phyloP scores from a whole-genome alignment of 2,888 invertebrate species.

The Microplitis manilae region DNA sequence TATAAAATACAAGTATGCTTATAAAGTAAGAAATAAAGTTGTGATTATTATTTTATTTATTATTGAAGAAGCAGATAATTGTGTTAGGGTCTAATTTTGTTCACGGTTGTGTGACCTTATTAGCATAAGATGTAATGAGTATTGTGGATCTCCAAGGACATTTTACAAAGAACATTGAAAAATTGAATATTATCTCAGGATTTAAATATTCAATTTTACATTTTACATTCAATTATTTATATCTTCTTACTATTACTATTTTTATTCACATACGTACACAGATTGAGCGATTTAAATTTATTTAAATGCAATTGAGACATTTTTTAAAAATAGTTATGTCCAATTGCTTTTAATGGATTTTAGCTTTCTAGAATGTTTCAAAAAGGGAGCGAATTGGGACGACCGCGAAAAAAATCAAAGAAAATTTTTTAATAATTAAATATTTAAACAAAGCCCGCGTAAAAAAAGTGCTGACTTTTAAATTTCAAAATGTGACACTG shows the following conservation, averaged over 20 bases:
- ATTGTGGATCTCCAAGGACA: slow-evolving; percentile 2
- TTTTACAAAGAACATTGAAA: slow-evolving; percentile 3
- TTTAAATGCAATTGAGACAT: neutral
- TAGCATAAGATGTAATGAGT: slow-evolving; percentile 1
- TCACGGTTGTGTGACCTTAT: slow-evolving; percentile 3
- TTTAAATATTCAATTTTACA: neutral
- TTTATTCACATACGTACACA: slow-evolving; percentile 34
- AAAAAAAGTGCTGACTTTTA: too few species aligned
- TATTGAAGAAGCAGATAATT: neutral
- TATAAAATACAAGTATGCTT: neutral
- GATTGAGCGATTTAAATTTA: slow-evolving; percentile 39
- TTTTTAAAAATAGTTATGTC: neutral
- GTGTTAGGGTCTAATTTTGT: neutral
- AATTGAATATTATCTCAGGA: neutral
- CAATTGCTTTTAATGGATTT: too few species aligned
- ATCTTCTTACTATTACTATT: slow-evolving; percentile 33
- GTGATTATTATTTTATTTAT: neutral
- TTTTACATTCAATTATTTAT: slow-evolving; percentile 32
- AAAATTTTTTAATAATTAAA: too few species aligned
- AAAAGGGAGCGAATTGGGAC: too few species aligned
- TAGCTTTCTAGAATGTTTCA: too few species aligned
- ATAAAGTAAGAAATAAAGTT: neutral
- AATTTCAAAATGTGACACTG: too few species aligned
- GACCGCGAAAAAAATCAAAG: too few species aligned
- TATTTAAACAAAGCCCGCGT: too few species aligned